Evolutionary conservation across 2,888 invertebrate genomes (phyloP).

Genomic region (Lasioglossum pauxillum): DNA sequence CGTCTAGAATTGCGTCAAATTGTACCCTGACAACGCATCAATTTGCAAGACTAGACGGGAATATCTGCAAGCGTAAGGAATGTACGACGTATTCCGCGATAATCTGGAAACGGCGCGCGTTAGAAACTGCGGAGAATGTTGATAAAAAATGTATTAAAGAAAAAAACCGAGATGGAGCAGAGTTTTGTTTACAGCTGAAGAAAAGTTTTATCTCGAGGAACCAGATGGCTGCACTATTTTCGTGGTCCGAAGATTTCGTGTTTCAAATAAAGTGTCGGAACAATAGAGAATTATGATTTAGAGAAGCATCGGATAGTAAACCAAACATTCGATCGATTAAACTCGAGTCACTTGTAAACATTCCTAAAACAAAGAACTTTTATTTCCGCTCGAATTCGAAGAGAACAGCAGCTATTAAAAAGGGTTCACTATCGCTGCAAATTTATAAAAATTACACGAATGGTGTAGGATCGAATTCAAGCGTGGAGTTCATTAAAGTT

Average conservation of each 20-base stretch:
- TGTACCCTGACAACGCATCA: conserved; percentile 1
- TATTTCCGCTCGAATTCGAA: background rate
- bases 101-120: background rate
- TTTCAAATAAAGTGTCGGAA: background rate
- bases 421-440: background rate
- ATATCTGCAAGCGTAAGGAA: background rate
- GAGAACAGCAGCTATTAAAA: background rate
- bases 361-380: background rate
- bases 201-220: background rate
- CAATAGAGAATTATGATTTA: background rate
- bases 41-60: conserved; percentile 4
- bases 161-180: background rate
- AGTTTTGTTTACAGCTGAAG: background rate
- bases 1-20: conserved; percentile 1
- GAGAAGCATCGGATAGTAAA: background rate
- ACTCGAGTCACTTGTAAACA: background rate
- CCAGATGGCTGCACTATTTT: background rate
- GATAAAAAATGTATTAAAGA: background rate
- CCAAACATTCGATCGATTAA: background rate
- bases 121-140: background rate
- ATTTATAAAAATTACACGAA: background rate
- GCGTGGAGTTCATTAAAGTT: background rate
- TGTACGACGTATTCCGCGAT: background rate
- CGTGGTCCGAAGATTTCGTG: background rate
- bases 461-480: background rate